Evolutionary conservation across 2,888 invertebrate genomes (phyloP).

Genomic region (Exocentrus adspersus): DNA sequence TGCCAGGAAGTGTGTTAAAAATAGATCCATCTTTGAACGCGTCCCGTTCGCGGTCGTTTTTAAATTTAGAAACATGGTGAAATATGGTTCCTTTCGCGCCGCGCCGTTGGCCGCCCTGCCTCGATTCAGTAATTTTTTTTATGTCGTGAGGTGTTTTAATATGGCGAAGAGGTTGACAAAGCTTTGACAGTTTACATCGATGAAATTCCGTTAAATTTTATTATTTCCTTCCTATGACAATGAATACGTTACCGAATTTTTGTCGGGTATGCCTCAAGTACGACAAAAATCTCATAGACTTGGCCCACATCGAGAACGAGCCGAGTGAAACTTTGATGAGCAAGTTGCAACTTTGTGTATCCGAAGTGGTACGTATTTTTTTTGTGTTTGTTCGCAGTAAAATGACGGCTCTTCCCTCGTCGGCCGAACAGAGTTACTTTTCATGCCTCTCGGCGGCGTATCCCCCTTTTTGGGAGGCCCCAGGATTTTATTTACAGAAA

Average conservation of each 20-base stretch:
- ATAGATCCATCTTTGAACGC: conserved; percentile 14
- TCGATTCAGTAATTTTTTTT: conserved; percentile 45
- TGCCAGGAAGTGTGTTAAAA: conserved; percentile 32
- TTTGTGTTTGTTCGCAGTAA: conserved; percentile 27
- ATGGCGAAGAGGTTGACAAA: conserved; percentile 58
- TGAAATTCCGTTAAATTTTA: conserved; percentile 40
- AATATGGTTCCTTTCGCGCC: conserved; percentile 28
- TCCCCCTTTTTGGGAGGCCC: no score
- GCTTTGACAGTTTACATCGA: conserved; percentile 53
- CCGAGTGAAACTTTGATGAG: conserved; percentile 56
- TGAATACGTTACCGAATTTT: conserved; percentile 60
- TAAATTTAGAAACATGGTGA: conserved; percentile 42
- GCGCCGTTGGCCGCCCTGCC: conserved; percentile 43
- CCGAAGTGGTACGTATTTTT: conserved; percentile 60
- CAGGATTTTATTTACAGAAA: no score
- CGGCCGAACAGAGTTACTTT: no score
- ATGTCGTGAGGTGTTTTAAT: conserved; percentile 51
- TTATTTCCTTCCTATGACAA: conserved; percentile 50
- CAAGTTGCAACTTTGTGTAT: conserved; percentile 59
- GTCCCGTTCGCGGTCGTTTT: conserved; percentile 47
- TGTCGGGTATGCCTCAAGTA: conserved; percentile 61
- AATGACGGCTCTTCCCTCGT: no score
- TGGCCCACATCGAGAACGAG: conserved; percentile 58
- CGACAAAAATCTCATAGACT: conserved; percentile 58
- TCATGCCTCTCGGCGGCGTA: no score